Base-by-base conservation (phyloP, 2,797 vertebrate genomes). In the Acanthopagrus latus region DNA sequence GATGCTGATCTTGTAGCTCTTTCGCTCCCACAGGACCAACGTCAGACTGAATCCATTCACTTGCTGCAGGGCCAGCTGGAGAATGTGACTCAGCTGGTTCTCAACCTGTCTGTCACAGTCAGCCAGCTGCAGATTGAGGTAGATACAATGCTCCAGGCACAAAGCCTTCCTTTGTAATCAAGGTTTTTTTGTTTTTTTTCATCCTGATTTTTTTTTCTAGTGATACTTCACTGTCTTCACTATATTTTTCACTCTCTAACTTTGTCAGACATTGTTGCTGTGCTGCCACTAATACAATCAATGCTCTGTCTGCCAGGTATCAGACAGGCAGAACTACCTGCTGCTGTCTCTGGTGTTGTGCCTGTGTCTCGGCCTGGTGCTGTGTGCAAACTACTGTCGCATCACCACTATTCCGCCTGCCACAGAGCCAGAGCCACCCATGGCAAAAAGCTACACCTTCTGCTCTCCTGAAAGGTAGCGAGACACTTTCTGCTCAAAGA, bases 31-130 rank as follows among this genome's bases (percentile, higher is more conserved):
- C 71, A 99, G 98, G 98, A 99, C 79, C 97, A 97, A 88, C 95
- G 96, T 79, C 98, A 99, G 89, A 99, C 98, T 0, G 98, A 99
- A 90, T 97, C 97, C 44, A 99, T 99, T 82, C 97, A 98, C 80
- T 67, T 95, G 62, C 90, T 99, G 16, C 98, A 99, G 89, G 95
- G 94, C 41, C 98, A 99, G 77, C 94, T 99, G 92, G 95, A 95
- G 91, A 98, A 98, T 29, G 81, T 99, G 94, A 97, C 97, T 14
- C 95, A 94, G 69, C 93, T 99, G 23, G 95, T 97, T 81, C 95
- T 97, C 78, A 97, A 97, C 83, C 93, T 99, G 88, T 98, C 98
- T 27, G 72, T 93, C 27, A 94, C 93, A n/a, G 96, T 99, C 82
- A 93, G 90, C 12, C 95, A 96, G 74, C 91, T 99, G 78, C 97